Conservation (phyloP, 2,888 invertebrate genomes). For the Lithophane socia region DNA sequence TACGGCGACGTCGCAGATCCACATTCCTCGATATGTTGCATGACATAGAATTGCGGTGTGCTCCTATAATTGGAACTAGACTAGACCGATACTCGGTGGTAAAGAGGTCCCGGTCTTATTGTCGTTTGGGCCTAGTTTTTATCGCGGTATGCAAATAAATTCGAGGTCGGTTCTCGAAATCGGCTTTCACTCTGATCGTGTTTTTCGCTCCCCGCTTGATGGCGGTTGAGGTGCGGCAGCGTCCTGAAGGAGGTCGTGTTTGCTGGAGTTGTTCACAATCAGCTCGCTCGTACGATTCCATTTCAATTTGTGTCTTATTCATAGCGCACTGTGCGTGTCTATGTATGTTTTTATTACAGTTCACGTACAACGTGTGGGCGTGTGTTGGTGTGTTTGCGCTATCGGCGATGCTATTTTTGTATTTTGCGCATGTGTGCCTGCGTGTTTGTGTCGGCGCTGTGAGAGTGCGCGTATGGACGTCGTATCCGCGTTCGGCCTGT, state of each 20-base stretch:
- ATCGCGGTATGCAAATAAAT: slow-evolving; percentile 73
- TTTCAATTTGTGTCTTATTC: slow-evolving; percentile 86
- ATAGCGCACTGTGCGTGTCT: slow-evolving; percentile 81
- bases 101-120: slow-evolving; percentile 69
- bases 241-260: slow-evolving; percentile 42
- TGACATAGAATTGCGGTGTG: slow-evolving; percentile 72
- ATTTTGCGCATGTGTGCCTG: slow-evolving; percentile 74
- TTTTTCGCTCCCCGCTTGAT: slow-evolving; percentile 36
- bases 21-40: slow-evolving; percentile 77
- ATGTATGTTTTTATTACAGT: slow-evolving; percentile 89
- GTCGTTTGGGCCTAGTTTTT: slow-evolving; percentile 75
- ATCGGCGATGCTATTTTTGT: slow-evolving; percentile 88
- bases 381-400: slow-evolving; percentile 90
- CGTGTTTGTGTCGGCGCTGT: slow-evolving; percentile 66
- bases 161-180: slow-evolving; percentile 73
- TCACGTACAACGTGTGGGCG: slow-evolving; percentile 87
- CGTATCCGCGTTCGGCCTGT: slow-evolving; percentile 86
- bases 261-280: slow-evolving; percentile 67
- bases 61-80: slow-evolving; percentile 85
- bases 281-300: slow-evolving; percentile 82
- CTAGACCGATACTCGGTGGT: slow-evolving; percentile 82
- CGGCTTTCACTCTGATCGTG: slow-evolving; percentile 77
- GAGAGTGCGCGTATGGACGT: slow-evolving; percentile 72
- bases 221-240: slow-evolving; percentile 48
- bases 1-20: slow-evolving; percentile 75